Percentiles rank a stretch among this genome's conserved stretches.
Evolutionary conservation across 2,797 vertebrate genomes (phyloP).

Genomic region (Enteromius paludinosus): DNA sequence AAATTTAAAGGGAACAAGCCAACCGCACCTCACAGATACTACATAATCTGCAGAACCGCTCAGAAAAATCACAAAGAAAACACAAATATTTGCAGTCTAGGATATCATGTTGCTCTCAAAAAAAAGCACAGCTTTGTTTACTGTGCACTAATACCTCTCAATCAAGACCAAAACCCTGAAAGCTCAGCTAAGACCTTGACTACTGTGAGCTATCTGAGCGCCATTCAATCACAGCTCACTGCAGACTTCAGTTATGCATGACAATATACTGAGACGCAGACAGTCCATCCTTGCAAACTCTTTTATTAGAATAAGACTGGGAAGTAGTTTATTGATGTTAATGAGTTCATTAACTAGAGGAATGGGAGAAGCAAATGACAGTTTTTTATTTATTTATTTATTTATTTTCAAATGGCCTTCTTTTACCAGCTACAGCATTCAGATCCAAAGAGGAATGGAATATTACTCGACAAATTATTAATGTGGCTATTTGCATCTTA

Average conservation of each 20-base stretch:
- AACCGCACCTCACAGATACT: neutral
- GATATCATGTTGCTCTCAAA: neutral
- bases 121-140: constrained; percentile 23
- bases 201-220: neutral
- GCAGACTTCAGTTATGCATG: constrained; percentile 37
- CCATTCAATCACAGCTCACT: neutral
- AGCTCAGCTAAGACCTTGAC: constrained; percentile 40
- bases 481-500: constrained; percentile 63
- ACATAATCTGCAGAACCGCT: neutral
- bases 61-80: neutral
- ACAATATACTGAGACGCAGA: constrained; percentile 39
- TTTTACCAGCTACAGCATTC: constrained; percentile 53
- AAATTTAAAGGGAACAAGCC: neutral
- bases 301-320: constrained; percentile 49
- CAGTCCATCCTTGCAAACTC: constrained; percentile 47
- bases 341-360: constrained; percentile 55
- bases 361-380: constrained; percentile 24
- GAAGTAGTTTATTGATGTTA: constrained; percentile 56
- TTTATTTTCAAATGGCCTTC: constrained; percentile 46
- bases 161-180: constrained; percentile 21
- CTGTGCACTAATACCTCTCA: constrained; percentile 26
- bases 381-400: constrained; percentile 19
- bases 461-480: constrained; percentile 60
- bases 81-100: neutral
- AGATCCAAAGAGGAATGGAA: constrained; percentile 34